Conservation (phyloP, 64 coral and sea anemone species). For the Trachythela sp. region DNA sequence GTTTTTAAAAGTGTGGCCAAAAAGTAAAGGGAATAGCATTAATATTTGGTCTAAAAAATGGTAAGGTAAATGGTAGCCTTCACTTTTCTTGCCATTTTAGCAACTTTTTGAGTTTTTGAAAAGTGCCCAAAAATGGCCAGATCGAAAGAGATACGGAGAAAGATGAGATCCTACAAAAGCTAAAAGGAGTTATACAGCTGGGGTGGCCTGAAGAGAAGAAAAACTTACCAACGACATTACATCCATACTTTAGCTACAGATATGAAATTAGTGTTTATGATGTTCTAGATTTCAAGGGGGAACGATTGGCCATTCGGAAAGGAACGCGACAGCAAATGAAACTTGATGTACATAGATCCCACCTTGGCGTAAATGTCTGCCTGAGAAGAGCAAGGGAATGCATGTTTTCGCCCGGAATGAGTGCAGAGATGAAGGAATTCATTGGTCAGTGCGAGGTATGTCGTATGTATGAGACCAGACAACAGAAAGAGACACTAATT, state of each 20-base stretch:
- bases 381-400: neutral
- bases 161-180: neutral
- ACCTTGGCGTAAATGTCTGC: neutral
- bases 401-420: neutral
- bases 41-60: no score
- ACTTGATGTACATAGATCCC: neutral
- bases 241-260: no score
- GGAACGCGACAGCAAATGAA: neutral
- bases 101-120: neutral
- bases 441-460: neutral
- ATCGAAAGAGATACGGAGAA: neutral
- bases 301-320: neutral
- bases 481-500: conserved; percentile 5
- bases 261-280: no score
- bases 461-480: neutral
- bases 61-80: no score
- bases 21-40: no score
- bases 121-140: neutral
- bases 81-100: no score
- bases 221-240: neutral
- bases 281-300: neutral
- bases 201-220: neutral
- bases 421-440: neutral
- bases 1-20: no score
- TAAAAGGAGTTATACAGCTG: neutral